Base-by-base conservation (phyloP, 2,797 vertebrate genomes). In the Rhynchotus rufescens region DNA sequence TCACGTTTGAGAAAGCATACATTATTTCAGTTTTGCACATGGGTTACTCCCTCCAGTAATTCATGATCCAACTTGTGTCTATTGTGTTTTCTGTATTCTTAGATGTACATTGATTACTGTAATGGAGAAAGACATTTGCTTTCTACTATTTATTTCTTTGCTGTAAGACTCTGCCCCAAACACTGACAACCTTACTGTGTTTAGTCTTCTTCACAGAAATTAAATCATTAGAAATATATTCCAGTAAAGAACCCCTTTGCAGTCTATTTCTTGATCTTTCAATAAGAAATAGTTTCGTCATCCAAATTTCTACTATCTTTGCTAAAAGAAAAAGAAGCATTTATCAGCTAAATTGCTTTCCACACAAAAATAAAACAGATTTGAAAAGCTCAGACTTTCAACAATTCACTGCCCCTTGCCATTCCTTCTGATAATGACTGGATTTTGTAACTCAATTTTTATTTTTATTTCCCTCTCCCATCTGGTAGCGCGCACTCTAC, bases 401-500 rank as follows among this genome's bases (percentile, higher is more conserved):
- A 57, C 38, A 77, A 9, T 51, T 36, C 56, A 20, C 66, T 71
- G 11, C 17, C 45, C 7, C 4, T 95, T 51, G 3, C 89, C 88
- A 84, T 89, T 89, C 95, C 94, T 95, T 93, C 92, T 86, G 65
- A 92, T 89, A 94, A 86, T 17, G 56, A 59, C 45, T 87, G 60
- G 74, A 93, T 95, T 92, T 89, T 86, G 73, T 86, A 91, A 83
- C 79, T 88, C 88, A 52, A 42, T 71, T 92, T 36, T 36, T 36
- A 36, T 36, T 36, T 36, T 36, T 36, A 36, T 36, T 45, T 45
- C 44, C 44, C 44, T 45, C 44, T 45, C 17, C 17, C 14, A 9
- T 10, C 10, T 19, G 44, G 44, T 45, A 20, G 10, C 5, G 14
- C 19, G 19, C 44, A 21, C 20, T 19, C 44, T 20, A 45, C 44